Evolutionary conservation across 2,113 vertebrate genomes (phyloP).

Genomic region (Catharus fuscescens): DNA sequence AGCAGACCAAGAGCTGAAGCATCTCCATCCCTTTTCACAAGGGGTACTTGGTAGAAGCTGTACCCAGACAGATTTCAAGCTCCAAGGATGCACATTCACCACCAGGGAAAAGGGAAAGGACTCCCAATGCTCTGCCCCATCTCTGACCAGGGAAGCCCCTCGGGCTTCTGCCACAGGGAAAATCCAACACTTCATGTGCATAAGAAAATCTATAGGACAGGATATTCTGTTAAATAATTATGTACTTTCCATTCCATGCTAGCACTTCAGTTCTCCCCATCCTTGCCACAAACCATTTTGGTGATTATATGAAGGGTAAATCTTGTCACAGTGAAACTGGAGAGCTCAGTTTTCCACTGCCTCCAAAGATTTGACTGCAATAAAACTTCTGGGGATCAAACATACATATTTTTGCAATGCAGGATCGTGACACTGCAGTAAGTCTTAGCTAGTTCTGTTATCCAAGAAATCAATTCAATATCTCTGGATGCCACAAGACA

Average conservation of each 20-base stretch:
- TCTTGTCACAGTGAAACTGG: not conserved
- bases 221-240: not conserved
- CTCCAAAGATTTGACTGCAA: constrained; percentile 2
- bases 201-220: not conserved
- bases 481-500: constrained; percentile 1
- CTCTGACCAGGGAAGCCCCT: not conserved
- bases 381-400: constrained; percentile 11
- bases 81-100: not conserved
- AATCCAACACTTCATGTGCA: not conserved
- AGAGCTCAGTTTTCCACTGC: constrained; percentile 19
- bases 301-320: not conserved
- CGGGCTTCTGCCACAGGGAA: not conserved
- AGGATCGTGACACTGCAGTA: not conserved
- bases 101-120: not conserved
- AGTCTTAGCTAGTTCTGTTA: not conserved
- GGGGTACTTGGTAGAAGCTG: not conserved
- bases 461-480: not conserved
- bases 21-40: not conserved
- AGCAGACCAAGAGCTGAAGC: not conserved
- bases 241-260: not conserved
- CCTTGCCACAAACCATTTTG: not conserved
- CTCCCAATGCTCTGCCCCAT: not conserved
- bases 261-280: not conserved
- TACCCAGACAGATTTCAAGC: fast-evolving
- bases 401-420: not conserved